A percentile compares a stretch with the other conserved stretches of the same genome.
These are phyloP conservation scores for Pogonocichla stellata DNA, from an alignment of 2,113 vertebrate species.

Conservation along the genomic window DNA sequence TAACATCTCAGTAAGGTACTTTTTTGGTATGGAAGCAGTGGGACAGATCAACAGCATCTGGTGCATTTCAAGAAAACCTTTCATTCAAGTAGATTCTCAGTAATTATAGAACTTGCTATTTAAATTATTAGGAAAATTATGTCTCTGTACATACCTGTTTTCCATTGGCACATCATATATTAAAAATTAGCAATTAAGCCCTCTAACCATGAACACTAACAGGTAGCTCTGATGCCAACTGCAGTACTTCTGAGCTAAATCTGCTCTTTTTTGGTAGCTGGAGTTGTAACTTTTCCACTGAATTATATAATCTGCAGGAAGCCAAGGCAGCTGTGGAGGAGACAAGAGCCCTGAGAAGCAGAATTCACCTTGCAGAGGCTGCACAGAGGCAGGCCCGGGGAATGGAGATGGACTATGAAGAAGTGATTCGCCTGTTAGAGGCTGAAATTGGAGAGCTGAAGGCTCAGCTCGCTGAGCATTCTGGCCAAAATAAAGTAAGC, in stretches of 20 bases:
- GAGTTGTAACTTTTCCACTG: neutral
- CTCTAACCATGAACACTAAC: neutral
- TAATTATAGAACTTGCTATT: neutral
- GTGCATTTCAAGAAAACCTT: neutral
- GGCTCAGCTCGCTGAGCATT: slow-evolving; percentile 79
- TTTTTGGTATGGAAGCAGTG: neutral
- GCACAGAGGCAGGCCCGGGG: slow-evolving; percentile 86
- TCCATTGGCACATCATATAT: neutral
- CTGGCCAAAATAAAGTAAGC: slow-evolving; percentile 80
- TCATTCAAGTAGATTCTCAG: neutral
- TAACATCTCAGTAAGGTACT: neutral
- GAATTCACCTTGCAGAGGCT: slow-evolving; percentile 86
- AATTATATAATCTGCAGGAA: slow-evolving; percentile 74
- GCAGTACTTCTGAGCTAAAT: neutral
- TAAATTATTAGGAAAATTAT: neutral
- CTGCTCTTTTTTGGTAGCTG: neutral
- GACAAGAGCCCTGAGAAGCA: slow-evolving; percentile 76
- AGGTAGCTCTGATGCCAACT: neutral
- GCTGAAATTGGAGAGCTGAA: slow-evolving; percentile 91
- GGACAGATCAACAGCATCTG: neutral
- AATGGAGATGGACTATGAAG: slow-evolving; percentile 97
- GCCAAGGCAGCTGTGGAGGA: slow-evolving; percentile 84
- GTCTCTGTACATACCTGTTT: neutral
- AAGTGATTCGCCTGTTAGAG: slow-evolving; percentile 91
- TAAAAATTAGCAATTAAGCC: neutral